Evolutionary conservation across 1,140 invertebrate genomes (phyloP).

Genomic region (Pararge aegeria): DNA sequence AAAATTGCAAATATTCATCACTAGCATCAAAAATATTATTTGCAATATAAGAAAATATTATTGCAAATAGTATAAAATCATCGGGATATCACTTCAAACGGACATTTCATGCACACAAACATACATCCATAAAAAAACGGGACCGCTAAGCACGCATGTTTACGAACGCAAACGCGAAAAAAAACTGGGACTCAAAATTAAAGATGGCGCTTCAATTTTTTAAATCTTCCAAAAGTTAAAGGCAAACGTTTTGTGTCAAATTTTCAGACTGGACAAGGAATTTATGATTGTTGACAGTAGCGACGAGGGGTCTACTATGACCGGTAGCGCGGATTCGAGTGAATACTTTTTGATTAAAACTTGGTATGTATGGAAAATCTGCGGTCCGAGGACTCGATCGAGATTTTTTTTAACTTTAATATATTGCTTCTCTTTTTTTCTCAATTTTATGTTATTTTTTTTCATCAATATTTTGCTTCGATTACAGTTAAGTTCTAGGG

Average conservation of each 20-base stretch:
- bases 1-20: neutral
- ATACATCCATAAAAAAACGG: constrained; percentile 3
- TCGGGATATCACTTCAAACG: constrained; percentile 11
- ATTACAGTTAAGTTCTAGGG: neutral
- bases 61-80: constrained; percentile 6
- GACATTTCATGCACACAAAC: neutral
- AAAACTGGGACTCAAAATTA: constrained; percentile 14
- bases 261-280: constrained; percentile 66
- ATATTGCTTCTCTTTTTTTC: constrained; percentile 5
- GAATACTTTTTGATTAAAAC: constrained; percentile 60
- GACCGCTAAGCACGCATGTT: constrained; percentile 25
- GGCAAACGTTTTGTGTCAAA: constrained; percentile 30
- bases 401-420: neutral
- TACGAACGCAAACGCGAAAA: constrained; percentile 1
- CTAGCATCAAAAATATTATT: neutral
- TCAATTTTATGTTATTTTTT: constrained; percentile 14
- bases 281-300: constrained; percentile 64
- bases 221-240: constrained; percentile 18
- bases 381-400: neutral
- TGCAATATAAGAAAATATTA: neutral
- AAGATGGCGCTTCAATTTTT: constrained; percentile 24
- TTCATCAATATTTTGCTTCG: neutral
- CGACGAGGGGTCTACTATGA: constrained; percentile 55
- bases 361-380: constrained; percentile 62
- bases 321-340: constrained; percentile 48